Evolutionary conservation across 2,113 vertebrate species (phyloP).

Genomic region (Pollimyrus isidori): DNA sequence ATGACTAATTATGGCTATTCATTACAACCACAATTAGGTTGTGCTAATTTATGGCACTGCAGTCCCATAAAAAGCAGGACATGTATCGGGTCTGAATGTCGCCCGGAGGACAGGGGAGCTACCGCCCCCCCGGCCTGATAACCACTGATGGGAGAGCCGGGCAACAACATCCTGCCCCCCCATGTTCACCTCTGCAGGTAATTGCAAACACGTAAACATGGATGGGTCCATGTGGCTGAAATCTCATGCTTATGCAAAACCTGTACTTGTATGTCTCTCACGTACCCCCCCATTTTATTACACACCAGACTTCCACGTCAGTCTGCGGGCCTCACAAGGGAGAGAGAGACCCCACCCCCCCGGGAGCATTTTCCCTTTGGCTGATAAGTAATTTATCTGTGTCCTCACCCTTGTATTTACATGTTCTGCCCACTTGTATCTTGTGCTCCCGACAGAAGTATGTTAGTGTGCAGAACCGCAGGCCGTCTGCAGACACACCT

Average conservation of each 20-base stretch:
- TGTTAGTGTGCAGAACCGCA: not conserved
- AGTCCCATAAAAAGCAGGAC: slow-evolving; percentile 92
- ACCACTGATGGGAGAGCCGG: slow-evolving; percentile 56
- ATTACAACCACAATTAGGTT: slow-evolving; percentile 99
- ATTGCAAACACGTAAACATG: not conserved
- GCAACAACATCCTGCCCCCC: not conserved
- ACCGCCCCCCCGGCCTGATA: slow-evolving; percentile 78
- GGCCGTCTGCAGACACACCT: not conserved
- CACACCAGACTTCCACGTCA: not conserved
- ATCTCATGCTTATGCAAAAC: not conserved
- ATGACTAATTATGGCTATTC: slow-evolving; percentile 98
- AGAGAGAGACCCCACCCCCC: not conserved
- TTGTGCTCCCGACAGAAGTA: not conserved
- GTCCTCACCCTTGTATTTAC: not conserved
- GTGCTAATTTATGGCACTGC: slow-evolving; percentile 95
- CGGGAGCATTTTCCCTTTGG: not conserved
- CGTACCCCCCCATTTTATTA: not conserved
- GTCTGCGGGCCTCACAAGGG: not conserved
- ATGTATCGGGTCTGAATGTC: slow-evolving; percentile 94
- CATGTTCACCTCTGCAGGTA: not conserved
- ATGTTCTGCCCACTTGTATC: not conserved
- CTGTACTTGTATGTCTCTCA: not conserved
- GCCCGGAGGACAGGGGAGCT: slow-evolving; percentile 76
- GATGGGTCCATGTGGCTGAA: not conserved
- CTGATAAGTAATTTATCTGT: not conserved